These are phyloP conservation scores for Tapirus terrestris DNA, from an alignment of 2,113 vertebrate species.

Conservation along the genomic window DNA sequence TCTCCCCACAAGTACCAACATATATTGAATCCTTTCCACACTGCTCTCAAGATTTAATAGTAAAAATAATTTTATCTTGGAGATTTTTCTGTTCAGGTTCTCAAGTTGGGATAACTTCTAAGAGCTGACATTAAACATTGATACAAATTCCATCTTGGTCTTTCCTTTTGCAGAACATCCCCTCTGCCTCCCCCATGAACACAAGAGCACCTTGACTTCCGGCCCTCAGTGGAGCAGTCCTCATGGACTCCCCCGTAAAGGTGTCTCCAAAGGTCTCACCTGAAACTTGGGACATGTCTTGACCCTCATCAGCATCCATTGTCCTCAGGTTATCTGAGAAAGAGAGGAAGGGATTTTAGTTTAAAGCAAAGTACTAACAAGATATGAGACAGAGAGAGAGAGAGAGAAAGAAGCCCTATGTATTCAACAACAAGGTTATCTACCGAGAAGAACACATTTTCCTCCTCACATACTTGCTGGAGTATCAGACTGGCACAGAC, in stretches of 20 bases:
- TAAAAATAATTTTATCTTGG: background rate
- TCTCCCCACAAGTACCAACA: background rate
- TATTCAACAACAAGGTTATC: slow-evolving; percentile 87
- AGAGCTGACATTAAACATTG: background rate
- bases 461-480: slow-evolving; percentile 85
- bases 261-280: slow-evolving; percentile 88
- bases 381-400: slow-evolving; percentile 21
- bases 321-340: slow-evolving; percentile 94
- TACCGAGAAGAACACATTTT: slow-evolving; percentile 86
- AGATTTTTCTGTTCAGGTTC: background rate
- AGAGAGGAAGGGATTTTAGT: slow-evolving; percentile 83
- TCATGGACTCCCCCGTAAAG: slow-evolving; percentile 29
- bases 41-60: background rate
- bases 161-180: background rate
- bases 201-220: accelerated
- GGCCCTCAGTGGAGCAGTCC: background rate
- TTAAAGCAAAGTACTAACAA: slow-evolving; percentile 87
- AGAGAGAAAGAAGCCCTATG: background rate
- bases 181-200: background rate
- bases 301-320: slow-evolving; percentile 98
- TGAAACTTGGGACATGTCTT: slow-evolving; percentile 98
- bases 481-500: slow-evolving; percentile 90
- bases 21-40: background rate
- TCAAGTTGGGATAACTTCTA: background rate
- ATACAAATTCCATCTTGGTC: slow-evolving; percentile 29